Evolutionary conservation across 2,113 vertebrate genomes (phyloP), one percentile per base, ranked within the genome.

Genomic region (Agapornis roseicollis): DNA sequence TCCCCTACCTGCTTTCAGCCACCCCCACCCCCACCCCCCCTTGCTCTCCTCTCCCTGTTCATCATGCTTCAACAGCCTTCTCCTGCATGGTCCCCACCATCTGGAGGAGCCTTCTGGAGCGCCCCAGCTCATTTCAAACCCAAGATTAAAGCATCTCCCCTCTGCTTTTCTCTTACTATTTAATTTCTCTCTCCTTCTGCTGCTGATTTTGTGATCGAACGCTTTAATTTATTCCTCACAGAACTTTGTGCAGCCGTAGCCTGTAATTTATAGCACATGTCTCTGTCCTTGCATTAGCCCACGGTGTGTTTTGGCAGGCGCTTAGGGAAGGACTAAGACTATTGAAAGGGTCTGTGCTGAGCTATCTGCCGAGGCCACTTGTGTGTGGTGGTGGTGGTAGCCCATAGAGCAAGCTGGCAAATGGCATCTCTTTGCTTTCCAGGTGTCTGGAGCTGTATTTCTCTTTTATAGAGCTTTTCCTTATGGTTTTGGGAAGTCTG

Each of bases 171-270:
- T 96, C 89, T 91, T 33, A 39, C 37, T 80, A 90, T 79, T 91
- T 86, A 61, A 84, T 96, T 94, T 78, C 68, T 90, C 55, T 52
- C 85, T 96, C 93, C 91, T 88, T 95, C 95, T 97, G 74, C 80
- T 96, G 61, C 84, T 23, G 88, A 86, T 91, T 97, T 96, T 94
- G 89, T 94, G 80, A 94, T 94, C 65, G 44, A 89, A 79, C 22
- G 2, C 89, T 96, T 97, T 96, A 90, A 96, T 97, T 98, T 96
- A 87, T 95, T 97, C 71, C 85, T 74, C 88, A 37, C 93, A 95
- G 90, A 84, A 85, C 76, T 83, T 94, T 90, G 81, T 92, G 61
- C 5, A 33, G 76, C 86, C 70, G 9, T 89, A 16, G 46, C 37
- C 66, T 81, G 83, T 95, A 83, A 96, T 97, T 97, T 94, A 96